Percentiles rank a stretch among this genome's conserved stretches.
Conservation (phyloP, 2,797 vertebrate species). For the Danio tinwini region DNA sequence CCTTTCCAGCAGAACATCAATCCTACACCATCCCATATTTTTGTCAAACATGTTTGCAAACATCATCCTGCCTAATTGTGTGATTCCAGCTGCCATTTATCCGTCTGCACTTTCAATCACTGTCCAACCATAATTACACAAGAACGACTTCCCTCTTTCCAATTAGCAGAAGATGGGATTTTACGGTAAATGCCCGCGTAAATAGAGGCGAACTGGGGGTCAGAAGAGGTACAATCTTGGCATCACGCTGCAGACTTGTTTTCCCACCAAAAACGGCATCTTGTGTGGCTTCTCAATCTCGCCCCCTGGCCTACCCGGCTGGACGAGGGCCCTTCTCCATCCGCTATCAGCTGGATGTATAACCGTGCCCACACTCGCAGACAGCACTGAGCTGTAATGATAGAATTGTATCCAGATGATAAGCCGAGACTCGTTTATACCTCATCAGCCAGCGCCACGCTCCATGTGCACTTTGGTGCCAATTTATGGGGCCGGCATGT, state of each 20-base stretch:
- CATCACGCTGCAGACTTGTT: conserved; percentile 47
- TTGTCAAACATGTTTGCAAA: conserved; percentile 1
- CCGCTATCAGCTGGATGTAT: conserved; percentile 62
- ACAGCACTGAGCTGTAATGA: conserved; percentile 69
- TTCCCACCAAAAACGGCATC: conserved; percentile 61
- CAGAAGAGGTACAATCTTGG: conserved; percentile 55
- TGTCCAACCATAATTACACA: conserved; percentile 47
- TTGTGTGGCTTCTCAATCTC: conserved; percentile 69
- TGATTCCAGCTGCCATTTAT: conserved; percentile 53
- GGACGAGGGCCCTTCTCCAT: conserved; percentile 60
- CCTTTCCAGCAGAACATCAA: not conserved
- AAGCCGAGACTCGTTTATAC: conserved; percentile 44
- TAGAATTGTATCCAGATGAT: conserved; percentile 80
- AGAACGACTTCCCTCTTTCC: conserved; percentile 49
- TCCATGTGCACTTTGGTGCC: conserved; percentile 47
- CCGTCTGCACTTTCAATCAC: conserved; percentile 36
- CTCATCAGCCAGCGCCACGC: conserved; percentile 45
- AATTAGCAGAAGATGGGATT: conserved; percentile 62
- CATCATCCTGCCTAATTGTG: conserved; percentile 15
- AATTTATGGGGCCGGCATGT: conserved; percentile 48
- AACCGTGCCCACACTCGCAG: conserved; percentile 63
- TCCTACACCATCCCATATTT: not conserved
- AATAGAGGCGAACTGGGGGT: conserved; percentile 65
- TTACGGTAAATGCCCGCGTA: conserved; percentile 68
- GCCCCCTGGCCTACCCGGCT: conserved; percentile 37